Conservation (phyloP, 2,113 vertebrate genomes). For the Morone chrysops region DNA sequence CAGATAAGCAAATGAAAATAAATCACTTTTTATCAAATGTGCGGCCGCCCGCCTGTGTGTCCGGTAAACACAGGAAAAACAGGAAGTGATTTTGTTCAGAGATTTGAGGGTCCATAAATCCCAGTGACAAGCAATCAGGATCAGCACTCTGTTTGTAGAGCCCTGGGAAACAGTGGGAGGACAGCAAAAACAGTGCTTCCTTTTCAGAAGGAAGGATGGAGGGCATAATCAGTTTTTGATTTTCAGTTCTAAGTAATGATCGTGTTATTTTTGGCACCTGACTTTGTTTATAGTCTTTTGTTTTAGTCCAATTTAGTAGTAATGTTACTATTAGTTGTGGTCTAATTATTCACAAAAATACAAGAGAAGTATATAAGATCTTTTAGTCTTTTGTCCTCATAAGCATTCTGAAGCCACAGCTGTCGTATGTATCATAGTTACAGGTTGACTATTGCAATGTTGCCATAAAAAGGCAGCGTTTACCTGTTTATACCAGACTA, state of each 20-base stretch:
- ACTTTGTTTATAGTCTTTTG: background rate
- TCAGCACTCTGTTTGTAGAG: slow-evolving; percentile 17
- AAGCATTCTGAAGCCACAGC: background rate
- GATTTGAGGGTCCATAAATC: slow-evolving; percentile 75
- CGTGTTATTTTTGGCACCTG: background rate
- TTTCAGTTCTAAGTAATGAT: background rate
- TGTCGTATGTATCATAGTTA: background rate
- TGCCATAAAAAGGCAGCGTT: background rate
- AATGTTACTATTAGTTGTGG: background rate
- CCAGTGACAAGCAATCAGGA: slow-evolving; percentile 56
- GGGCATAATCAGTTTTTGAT: background rate
- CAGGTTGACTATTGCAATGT: background rate
- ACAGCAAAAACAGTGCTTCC: slow-evolving; percentile 53
- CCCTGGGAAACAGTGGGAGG: slow-evolving; percentile 49
- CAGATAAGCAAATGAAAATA: slow-evolving; percentile 84
- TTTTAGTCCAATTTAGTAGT: background rate
- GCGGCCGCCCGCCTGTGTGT: slow-evolving; percentile 53
- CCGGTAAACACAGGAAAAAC: slow-evolving; percentile 77
- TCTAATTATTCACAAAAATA: background rate
- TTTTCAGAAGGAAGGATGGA: slow-evolving; percentile 28
- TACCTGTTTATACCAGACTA: background rate
- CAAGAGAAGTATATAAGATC: background rate
- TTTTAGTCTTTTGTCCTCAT: background rate
- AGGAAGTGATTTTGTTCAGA: slow-evolving; percentile 77
- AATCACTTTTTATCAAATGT: slow-evolving; percentile 74